Evolutionary conservation across 2,113 vertebrate genomes (phyloP).

Genomic region (Leptodactylus fuscus): DNA sequence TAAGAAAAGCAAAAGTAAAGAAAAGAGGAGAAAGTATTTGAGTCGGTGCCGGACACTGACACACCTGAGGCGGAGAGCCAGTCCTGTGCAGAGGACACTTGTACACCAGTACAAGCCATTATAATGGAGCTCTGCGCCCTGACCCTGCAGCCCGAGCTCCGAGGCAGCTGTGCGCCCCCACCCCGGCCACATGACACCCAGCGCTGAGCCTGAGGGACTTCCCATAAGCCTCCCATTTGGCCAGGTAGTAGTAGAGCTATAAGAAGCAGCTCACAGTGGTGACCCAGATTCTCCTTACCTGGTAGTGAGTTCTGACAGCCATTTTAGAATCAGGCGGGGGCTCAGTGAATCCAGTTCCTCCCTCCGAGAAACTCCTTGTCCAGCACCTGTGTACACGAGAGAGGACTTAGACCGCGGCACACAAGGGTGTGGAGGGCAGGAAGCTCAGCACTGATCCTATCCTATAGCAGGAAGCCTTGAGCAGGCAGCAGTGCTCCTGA

Average conservation of each 20-base stretch:
- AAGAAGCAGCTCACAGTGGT: background rate
- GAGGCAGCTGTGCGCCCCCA: too few species aligned
- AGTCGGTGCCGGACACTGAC: too few species aligned
- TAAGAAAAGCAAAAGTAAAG: too few species aligned
- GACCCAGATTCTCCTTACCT: conserved; percentile 56
- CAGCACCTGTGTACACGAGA: conserved; percentile 44
- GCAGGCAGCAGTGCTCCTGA: background rate
- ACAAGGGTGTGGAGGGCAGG: conserved; percentile 40
- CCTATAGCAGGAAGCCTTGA: background rate
- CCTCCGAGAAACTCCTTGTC: background rate
- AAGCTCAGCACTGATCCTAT: background rate
- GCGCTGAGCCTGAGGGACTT: too few species aligned
- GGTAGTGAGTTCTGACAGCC: conserved; percentile 54
- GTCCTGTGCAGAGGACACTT: too few species aligned
- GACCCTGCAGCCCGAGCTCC: too few species aligned
- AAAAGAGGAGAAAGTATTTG: too few species aligned
- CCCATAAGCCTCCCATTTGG: background rate
- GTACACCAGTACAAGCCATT: too few species aligned
- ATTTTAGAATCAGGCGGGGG: conserved; percentile 43
- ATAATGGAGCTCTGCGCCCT: too few species aligned
- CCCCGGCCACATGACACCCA: too few species aligned
- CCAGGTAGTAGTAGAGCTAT: background rate
- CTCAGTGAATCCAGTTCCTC: conserved; percentile 8
- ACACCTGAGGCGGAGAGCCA: too few species aligned
- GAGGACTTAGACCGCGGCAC: background rate